Base-by-base conservation (phyloP, 1,140 invertebrate species). In the Dreissena polymorpha region DNA sequence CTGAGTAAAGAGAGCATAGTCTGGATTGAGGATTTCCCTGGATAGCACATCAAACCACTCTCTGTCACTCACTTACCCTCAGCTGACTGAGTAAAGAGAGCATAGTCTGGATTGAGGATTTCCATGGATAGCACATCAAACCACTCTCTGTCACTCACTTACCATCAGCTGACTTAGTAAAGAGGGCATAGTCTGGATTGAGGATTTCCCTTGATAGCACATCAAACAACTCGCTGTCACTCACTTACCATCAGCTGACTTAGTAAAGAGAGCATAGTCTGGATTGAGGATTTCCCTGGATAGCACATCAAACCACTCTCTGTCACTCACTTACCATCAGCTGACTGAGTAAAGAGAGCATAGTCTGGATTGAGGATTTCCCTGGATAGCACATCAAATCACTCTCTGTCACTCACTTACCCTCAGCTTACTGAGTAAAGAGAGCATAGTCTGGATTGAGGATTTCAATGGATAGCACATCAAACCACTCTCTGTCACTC, bases 331-430 rank as follows among this genome's bases (percentile, higher is more conserved):
- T 72, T 98, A 94, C 98, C 97, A 93, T 98, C 97, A 57, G 90
- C 88, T 86, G 99, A 98, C 73, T 97, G 95, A 3, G 97, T 97
- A 92, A 99, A 99, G 2, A 99, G 93, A 5, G 98, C 98, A 90
- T 99, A 99, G 90, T 98, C 97, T 0, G 98, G 97, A 94, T 99
- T 99, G 51, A 99, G 95, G 95, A 99, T 97, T 93, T 99, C 97
- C 70, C 97, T 95, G 0, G 97, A 98, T 2, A 99, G 92, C 49
- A 99, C 94, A 93, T 98, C 98, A 10, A n/a, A n/a, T n/a, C n/a
- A n/a, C n/a, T n/a, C n/a, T n/a, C n/a, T n/a, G n/a, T n/a, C n/a
- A n/a, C n/a, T n/a, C n/a, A n/a, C n/a, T 72, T 98, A 94, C 98
- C 97, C 93, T 98, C 97, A 57, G 90, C 88, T 86, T 99, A 98